These are phyloP conservation scores for Ctenopoma kingsleyae DNA, from an alignment of 2,797 vertebrate genomes.

Conservation along the genomic window DNA sequence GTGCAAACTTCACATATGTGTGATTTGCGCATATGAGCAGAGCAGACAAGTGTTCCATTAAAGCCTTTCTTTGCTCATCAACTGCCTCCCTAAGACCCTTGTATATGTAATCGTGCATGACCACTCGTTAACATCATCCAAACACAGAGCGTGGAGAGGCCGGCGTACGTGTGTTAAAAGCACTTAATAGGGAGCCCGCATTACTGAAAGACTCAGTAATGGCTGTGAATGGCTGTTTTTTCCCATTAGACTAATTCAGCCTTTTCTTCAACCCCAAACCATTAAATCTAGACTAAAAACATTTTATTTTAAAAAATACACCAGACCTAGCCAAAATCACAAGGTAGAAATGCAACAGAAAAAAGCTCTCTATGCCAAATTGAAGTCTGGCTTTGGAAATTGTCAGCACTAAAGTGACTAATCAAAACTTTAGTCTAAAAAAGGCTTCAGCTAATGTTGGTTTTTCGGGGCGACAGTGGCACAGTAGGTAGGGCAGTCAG, in stretches of 20 bases:
- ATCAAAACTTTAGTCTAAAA: not conserved
- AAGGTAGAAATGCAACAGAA: not conserved
- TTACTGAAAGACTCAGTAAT: conserved; percentile 63
- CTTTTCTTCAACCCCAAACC: conserved; percentile 13
- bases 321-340: not conserved
- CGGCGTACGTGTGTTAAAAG: conserved; percentile 72
- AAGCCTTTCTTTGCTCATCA: conserved; percentile 76
- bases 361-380: not conserved
- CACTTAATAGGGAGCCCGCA: conserved; percentile 72
- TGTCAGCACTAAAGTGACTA: not conserved
- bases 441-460: not conserved
- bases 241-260: conserved; percentile 58
- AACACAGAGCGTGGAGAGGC: conserved; percentile 57
- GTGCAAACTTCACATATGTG: conserved; percentile 70
- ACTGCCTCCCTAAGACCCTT: conserved; percentile 57
- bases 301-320: conserved; percentile 9
- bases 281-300: conserved; percentile 42
- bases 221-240: conserved; percentile 52
- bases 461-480: too few species aligned
- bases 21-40: conserved; percentile 62
- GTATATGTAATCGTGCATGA: conserved; percentile 76
- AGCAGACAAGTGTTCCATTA: conserved; percentile 77
- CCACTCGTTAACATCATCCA: conserved; percentile 81
- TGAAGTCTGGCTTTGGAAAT: not conserved
- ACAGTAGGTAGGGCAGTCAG: too few species aligned